These are phyloP conservation scores for Chelon labrosus DNA, from an alignment of 2,797 vertebrate species.

Conservation along the genomic window DNA sequence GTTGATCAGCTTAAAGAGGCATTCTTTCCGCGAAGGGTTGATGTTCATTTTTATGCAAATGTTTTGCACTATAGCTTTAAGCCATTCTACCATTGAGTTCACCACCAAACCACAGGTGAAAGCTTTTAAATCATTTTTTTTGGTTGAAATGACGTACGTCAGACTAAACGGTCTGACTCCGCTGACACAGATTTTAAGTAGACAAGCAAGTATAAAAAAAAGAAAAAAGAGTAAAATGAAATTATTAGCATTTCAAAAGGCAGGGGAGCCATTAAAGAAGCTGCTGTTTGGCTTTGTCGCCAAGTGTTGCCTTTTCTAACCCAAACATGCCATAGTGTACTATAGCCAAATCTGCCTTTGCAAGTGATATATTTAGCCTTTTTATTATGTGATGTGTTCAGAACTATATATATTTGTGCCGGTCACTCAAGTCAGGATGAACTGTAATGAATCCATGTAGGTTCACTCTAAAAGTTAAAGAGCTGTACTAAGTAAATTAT, in stretches of 20 bases:
- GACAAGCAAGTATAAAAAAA: constrained; percentile 12
- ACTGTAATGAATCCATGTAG: constrained; percentile 79
- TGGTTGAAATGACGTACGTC: constrained; percentile 25
- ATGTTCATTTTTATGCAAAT: too few species aligned
- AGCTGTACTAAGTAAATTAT: constrained; percentile 87
- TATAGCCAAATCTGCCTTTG: constrained; percentile 82
- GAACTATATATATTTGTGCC: constrained; percentile 74
- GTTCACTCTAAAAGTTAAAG: constrained; percentile 76
- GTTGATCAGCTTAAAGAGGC: too few species aligned
- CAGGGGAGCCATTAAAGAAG: constrained; percentile 63
- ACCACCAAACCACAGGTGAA: constrained; percentile 6
- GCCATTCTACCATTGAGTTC: background rate
- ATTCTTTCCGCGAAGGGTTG: too few species aligned
- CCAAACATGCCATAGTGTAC: constrained; percentile 77
- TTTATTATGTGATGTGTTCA: constrained; percentile 76
- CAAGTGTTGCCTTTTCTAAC: constrained; percentile 77
- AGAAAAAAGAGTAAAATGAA: constrained; percentile 4
- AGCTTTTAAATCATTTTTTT: background rate
- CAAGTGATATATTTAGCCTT: constrained; percentile 75
- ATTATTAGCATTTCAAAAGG: constrained; percentile 67
- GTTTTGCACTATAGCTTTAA: background rate
- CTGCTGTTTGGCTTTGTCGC: constrained; percentile 75
- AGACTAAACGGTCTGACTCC: constrained; percentile 20
- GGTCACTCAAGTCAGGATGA: constrained; percentile 83
- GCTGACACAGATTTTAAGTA: constrained; percentile 22